Conservation (phyloP, 2,888 invertebrate genomes). For the Heteromurus nitidus region DNA sequence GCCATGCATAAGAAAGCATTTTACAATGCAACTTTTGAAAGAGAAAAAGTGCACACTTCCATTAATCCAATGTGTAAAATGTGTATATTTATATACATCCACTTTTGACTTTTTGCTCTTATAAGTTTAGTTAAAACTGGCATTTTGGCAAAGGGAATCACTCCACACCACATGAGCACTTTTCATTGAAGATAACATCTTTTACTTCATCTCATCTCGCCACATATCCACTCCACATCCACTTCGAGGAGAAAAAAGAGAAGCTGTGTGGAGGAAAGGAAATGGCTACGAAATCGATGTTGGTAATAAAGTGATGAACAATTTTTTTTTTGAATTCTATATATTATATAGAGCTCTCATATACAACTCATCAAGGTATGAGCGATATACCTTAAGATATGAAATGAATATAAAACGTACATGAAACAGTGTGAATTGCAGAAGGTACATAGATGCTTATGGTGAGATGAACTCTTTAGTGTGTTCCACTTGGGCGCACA, state of each 20-base stretch:
- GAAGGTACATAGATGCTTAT: not conserved
- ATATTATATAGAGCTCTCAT: not conserved
- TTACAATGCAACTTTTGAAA: not conserved
- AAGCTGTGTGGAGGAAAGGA: not conserved
- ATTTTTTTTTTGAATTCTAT: slow-evolving; percentile 4
- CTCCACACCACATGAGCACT: slow-evolving; percentile 24
- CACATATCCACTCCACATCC: not conserved
- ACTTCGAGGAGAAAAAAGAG: not conserved
- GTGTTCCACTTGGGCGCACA: slow-evolving; percentile 55
- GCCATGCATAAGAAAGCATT: not conserved
- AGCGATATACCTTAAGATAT: not conserved
- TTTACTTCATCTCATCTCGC: not conserved
- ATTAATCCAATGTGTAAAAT: not conserved
- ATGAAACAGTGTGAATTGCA: not conserved
- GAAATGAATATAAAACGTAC: not conserved
- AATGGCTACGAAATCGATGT: not conserved
- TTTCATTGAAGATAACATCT: slow-evolving; percentile 29
- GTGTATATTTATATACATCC: not conserved
- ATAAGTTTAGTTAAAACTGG: too few relatives aligned
- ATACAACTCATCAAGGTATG: not conserved
- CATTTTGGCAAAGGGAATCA: slow-evolving; percentile 9
- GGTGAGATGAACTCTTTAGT: slow-evolving; percentile 43
- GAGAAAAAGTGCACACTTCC: not conserved
- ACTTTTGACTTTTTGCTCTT: too few relatives aligned
- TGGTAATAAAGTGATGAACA: slow-evolving; percentile 50